phyloP scores from a whole-genome alignment of 2,888 invertebrate species.

The Agonopterix subpropinquella region DNA sequence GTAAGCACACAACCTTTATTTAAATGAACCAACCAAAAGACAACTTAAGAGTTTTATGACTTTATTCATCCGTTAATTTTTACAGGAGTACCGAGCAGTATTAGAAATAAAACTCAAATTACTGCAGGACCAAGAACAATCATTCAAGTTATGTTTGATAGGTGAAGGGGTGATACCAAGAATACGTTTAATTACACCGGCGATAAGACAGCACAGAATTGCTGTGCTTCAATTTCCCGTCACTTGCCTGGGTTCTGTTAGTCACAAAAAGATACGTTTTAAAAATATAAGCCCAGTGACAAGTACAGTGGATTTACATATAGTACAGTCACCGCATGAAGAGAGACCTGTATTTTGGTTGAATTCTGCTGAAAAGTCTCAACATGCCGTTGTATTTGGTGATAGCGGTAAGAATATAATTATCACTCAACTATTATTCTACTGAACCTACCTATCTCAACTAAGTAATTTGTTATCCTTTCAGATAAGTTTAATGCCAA shows the following conservation, averaged over 20 bases:
- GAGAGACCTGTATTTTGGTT: conserved; percentile 53
- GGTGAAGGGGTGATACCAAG: conserved; percentile 67
- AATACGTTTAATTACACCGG: conserved; percentile 43
- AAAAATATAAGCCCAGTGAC: conserved; percentile 53
- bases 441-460: no score
- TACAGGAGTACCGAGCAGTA: conserved; percentile 62
- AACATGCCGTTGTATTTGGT: conserved; percentile 27
- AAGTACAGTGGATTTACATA: conserved; percentile 33
- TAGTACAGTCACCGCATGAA: conserved; percentile 32
- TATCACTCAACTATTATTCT: not conserved
- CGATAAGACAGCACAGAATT: conserved; percentile 33
- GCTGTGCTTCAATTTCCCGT: conserved; percentile 47
- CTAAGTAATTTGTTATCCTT: conserved; percentile 11
- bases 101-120: conserved; percentile 59
- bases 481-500: conserved; percentile 33
- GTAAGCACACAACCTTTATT: conserved; percentile 22
- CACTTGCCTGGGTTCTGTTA: conserved; percentile 58
- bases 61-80: conserved; percentile 5
- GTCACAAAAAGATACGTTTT: conserved; percentile 39
- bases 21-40: no score
- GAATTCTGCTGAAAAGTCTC: conserved; percentile 23
- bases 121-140: conserved; percentile 50
- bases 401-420: conserved; percentile 32
- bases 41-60: no score
- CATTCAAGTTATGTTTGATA: conserved; percentile 59